These are phyloP conservation scores for Ctena decussata DNA, from an alignment of 2,888 invertebrate genomes.

Conservation along the genomic window DNA sequence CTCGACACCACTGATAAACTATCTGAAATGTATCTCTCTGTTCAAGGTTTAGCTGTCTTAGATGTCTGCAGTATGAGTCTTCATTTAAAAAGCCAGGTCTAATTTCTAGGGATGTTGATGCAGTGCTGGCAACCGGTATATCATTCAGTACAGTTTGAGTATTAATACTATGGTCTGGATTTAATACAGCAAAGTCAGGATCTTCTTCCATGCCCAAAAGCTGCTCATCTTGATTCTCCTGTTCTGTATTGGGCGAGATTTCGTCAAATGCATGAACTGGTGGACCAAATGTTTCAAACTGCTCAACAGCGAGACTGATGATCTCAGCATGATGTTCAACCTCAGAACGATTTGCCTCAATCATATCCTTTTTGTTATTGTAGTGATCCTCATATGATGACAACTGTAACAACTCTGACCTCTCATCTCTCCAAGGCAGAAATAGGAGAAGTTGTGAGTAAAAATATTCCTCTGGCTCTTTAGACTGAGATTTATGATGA, in stretches of 20 bases:
- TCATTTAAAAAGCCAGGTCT: not conserved
- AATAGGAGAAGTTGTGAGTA: constrained; percentile 50
- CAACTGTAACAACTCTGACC: constrained; percentile 17
- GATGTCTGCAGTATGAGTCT: not conserved
- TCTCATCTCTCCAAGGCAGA: constrained; percentile 56
- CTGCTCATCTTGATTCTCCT: constrained; percentile 25
- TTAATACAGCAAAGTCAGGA: constrained; percentile 9
- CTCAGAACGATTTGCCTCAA: too few relatives aligned
- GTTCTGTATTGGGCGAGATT: constrained; percentile 50
- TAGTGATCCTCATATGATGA: too few relatives aligned
- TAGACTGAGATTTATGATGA: constrained; percentile 44
- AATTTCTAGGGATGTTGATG: not conserved
- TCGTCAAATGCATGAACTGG: constrained; percentile 45
- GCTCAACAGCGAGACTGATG: constrained; percentile 31
- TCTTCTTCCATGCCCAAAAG: constrained; percentile 20
- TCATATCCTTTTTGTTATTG: too few relatives aligned
- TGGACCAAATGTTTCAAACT: constrained; percentile 42
- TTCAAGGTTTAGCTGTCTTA: constrained; percentile 19
- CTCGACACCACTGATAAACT: constrained; percentile 45
- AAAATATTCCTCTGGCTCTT: constrained; percentile 49
- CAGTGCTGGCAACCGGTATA: not conserved
- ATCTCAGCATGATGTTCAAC: constrained; percentile 38
- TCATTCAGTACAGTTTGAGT: too few relatives aligned
- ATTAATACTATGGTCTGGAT: too few relatives aligned
- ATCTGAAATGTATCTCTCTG: constrained; percentile 23